These are phyloP conservation scores for Zaprionus nigranus DNA, from an alignment of 1,140 invertebrate species.

Conservation along the genomic window DNA sequence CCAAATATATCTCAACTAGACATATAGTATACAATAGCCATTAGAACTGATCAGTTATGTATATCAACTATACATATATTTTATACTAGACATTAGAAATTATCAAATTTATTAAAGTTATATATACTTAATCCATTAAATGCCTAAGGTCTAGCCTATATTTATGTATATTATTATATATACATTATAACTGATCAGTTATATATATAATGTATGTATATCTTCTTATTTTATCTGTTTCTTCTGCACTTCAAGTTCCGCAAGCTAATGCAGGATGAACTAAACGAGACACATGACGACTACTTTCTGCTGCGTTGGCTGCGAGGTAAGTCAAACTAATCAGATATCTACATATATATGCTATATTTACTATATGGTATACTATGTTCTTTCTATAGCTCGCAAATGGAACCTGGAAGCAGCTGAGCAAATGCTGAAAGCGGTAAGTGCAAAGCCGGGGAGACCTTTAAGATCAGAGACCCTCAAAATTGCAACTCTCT, in stretches of 20 bases:
- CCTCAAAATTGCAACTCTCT: no score
- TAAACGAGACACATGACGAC: conserved; percentile 91
- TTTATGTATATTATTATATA: no score
- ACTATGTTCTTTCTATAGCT: conserved; percentile 85
- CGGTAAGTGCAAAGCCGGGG: conserved; percentile 70
- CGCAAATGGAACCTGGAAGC: conserved; percentile 92
- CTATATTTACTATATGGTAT: not conserved
- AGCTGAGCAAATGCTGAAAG: conserved; percentile 94
- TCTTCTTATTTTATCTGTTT: not conserved
- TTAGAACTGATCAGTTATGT: no score
- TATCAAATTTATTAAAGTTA: no score
- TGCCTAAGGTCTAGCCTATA: no score
- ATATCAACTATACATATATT: no score
- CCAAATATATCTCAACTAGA: no score
- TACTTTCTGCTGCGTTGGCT: conserved; percentile 92
- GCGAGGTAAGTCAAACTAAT: conserved; percentile 87
- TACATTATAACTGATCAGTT: no score
- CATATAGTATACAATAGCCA: no score
- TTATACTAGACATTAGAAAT: no score
- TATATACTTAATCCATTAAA: no score
- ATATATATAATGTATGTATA: not conserved
- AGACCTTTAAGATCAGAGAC: not conserved
- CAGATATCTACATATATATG: not conserved
- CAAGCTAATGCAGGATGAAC: conserved; percentile 87
- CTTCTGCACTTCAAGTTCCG: conserved; percentile 87